phyloP scores from a whole-genome alignment of 2,888 invertebrate genomes.

The Stomorhina lunata region DNA sequence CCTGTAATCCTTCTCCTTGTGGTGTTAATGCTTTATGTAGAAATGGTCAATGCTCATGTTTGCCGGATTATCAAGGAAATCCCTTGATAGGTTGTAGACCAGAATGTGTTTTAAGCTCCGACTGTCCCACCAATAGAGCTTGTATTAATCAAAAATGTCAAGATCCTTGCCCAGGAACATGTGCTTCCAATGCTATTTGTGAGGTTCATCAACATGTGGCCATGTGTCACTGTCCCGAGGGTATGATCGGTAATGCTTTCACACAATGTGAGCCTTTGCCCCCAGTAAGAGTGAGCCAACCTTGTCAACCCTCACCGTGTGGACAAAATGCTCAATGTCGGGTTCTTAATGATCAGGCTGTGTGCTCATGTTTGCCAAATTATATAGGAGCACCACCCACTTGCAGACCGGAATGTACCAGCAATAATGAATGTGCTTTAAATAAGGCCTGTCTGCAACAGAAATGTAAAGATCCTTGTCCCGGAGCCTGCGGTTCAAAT shows the following conservation, averaged over 20 bases:
- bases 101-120: constrained; percentile 85
- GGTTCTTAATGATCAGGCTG: constrained; percentile 83
- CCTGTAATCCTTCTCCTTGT: constrained; percentile 87
- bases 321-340: constrained; percentile 87
- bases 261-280: constrained; percentile 82
- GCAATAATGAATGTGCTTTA: constrained; percentile 85
- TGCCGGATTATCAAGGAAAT: constrained; percentile 83
- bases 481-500: constrained; percentile 87
- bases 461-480: constrained; percentile 87
- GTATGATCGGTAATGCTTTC: constrained; percentile 86
- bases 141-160: constrained; percentile 85
- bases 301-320: constrained; percentile 85
- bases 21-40: constrained; percentile 85
- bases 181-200: constrained; percentile 86
- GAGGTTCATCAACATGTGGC: constrained; percentile 87
- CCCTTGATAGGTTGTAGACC: constrained; percentile 86
- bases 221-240: constrained; percentile 86
- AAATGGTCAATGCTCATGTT: constrained; percentile 86
- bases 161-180: constrained; percentile 86
- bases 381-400: constrained; percentile 87
- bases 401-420: constrained; percentile 86
- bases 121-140: constrained; percentile 84
- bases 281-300: constrained; percentile 79
- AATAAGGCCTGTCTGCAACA: constrained; percentile 86
- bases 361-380: constrained; percentile 85